These are phyloP conservation scores for Tridacna crocea DNA, from an alignment of 2,888 invertebrate genomes.

Conservation along the genomic window DNA sequence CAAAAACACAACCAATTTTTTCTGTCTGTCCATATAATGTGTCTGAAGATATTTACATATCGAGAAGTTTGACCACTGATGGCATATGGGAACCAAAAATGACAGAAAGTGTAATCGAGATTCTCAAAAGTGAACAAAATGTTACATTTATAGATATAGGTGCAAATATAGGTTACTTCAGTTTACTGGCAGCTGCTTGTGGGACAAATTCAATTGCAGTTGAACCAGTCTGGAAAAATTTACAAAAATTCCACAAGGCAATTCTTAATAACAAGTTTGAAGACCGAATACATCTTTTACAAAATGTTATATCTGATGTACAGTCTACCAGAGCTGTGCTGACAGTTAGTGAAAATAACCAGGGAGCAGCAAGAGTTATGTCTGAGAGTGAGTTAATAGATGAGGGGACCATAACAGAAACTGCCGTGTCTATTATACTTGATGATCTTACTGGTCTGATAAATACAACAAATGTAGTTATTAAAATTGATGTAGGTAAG, in stretches of 20 bases:
- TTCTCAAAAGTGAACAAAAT: constrained; percentile 63
- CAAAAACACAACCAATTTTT: constrained; percentile 67
- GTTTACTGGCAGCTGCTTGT: constrained; percentile 76
- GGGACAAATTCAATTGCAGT: constrained; percentile 79
- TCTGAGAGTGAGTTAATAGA: constrained; percentile 2
- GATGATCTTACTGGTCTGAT: constrained; percentile 69
- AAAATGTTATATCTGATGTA: constrained; percentile 70
- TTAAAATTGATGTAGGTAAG: constrained; percentile 78
- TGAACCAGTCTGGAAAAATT: constrained; percentile 75
- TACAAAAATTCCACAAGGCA: constrained; percentile 67
- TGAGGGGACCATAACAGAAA: not conserved
- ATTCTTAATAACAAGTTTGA: constrained; percentile 61
- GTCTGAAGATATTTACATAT: constrained; percentile 74
- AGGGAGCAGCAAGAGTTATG: constrained; percentile 73
- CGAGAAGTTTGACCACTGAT: constrained; percentile 66
- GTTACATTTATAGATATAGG: constrained; percentile 79
- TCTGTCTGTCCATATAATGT: constrained; percentile 74
- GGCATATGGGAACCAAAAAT: constrained; percentile 80
- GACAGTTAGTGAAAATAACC: constrained; percentile 68
- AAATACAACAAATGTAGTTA: constrained; percentile 62
- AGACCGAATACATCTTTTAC: constrained; percentile 67
- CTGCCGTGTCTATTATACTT: constrained; percentile 46
- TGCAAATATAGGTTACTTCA: constrained; percentile 81
- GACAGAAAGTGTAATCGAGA: constrained; percentile 69
- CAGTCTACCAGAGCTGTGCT: constrained; percentile 64